These are phyloP conservation scores for Linhomoeus sp. DNA, from an alignment of 2,888 invertebrate genomes.

Conservation along the genomic window DNA sequence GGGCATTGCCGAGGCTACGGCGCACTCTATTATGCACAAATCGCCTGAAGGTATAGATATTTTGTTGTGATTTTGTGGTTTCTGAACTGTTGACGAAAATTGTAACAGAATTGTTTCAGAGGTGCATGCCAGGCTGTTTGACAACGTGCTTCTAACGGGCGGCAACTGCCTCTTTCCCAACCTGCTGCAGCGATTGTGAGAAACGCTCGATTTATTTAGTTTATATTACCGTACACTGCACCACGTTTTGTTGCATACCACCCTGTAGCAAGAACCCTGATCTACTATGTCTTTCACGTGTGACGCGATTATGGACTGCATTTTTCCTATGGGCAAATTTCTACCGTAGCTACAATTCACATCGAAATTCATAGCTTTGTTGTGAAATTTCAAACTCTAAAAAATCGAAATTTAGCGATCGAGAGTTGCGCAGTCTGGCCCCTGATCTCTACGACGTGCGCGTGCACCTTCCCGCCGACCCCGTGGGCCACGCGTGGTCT, in stretches of 20 bases:
- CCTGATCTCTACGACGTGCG: constrained; percentile 56
- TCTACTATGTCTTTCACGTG: too few relatives aligned
- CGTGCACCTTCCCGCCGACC: constrained; percentile 47
- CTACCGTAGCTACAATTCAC: too few relatives aligned
- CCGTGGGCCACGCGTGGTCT: constrained; percentile 65
- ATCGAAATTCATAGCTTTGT: too few relatives aligned
- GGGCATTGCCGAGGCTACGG: constrained; percentile 74
- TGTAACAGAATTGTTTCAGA: background rate
- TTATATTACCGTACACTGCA: too few relatives aligned
- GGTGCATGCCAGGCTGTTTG: constrained; percentile 48
- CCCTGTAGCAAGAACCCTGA: too few relatives aligned
- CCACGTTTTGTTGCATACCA: too few relatives aligned
- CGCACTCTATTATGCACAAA: constrained; percentile 51
- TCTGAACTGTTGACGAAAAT: background rate
- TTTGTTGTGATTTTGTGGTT: background rate
- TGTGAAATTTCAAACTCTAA: too few relatives aligned
- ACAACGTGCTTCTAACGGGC: constrained; percentile 57
- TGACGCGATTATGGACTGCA: too few relatives aligned
- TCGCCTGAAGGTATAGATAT: constrained; percentile 40
- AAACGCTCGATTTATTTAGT: constrained; percentile 5
- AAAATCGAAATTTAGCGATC: constrained; percentile 23
- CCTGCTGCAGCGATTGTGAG: constrained; percentile 53
- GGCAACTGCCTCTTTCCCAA: constrained; percentile 60
- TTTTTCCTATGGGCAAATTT: too few relatives aligned
- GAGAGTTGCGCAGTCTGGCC: constrained; percentile 55